A percentile compares a stretch with the other conserved stretches of the same genome.
These are phyloP conservation scores for Isotomurus palustris DNA, from an alignment of 2,888 invertebrate species.

Conservation along the genomic window DNA sequence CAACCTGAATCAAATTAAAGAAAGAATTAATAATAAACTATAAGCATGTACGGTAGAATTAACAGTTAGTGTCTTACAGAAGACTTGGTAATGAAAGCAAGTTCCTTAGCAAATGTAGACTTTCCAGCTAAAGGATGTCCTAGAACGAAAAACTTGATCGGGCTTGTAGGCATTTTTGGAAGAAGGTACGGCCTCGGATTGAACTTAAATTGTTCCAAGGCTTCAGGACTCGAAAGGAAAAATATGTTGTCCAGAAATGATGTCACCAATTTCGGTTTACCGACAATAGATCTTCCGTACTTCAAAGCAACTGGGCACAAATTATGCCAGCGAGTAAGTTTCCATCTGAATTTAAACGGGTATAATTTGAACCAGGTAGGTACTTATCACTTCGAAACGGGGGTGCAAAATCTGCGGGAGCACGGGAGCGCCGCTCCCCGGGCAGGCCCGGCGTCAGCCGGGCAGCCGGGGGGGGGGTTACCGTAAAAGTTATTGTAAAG, in stretches of 20 bases:
- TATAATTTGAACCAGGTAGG: too few species aligned
- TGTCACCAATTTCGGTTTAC: slow-evolving; percentile 57
- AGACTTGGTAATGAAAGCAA: slow-evolving; percentile 56
- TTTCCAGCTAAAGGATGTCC: slow-evolving; percentile 62
- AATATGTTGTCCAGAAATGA: slow-evolving; percentile 61
- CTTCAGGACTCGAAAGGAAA: slow-evolving; percentile 56
- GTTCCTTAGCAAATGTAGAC: slow-evolving; percentile 56
- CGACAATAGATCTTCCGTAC: slow-evolving; percentile 55
- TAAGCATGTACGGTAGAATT: too few species aligned
- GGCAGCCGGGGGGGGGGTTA: too few species aligned
- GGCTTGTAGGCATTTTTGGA: slow-evolving; percentile 57
- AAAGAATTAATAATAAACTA: background rate
- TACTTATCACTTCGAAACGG: too few species aligned
- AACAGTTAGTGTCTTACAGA: slow-evolving; percentile 48
- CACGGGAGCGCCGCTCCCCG: background rate
- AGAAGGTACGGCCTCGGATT: slow-evolving; percentile 62
- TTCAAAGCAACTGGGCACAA: slow-evolving; percentile 63
- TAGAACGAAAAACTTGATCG: slow-evolving; percentile 58
- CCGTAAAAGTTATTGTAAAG: too few species aligned
- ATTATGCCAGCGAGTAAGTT: slow-evolving; percentile 58
- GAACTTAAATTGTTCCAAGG: slow-evolving; percentile 56
- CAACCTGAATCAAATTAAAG: slow-evolving; percentile 14
- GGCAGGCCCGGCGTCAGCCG: too few species aligned
- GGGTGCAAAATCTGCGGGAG: background rate
- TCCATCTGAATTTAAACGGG: slow-evolving; percentile 54